Evolutionary conservation across 1,140 invertebrate genomes (phyloP), one percentile per base, ranked within the genome.

Genomic region (Penaeus vannamei): DNA sequence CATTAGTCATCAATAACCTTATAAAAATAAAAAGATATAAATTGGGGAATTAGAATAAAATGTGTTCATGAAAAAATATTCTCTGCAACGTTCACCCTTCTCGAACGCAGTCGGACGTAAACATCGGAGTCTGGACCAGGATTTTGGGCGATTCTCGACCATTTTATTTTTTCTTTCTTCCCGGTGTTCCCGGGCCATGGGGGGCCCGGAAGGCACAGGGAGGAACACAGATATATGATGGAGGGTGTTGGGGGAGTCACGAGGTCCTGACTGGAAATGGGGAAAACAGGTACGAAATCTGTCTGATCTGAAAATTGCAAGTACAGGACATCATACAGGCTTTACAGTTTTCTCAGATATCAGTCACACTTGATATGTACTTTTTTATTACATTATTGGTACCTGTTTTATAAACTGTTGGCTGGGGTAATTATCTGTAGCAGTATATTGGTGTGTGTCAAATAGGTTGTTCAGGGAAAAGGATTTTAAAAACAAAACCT

Each of bases 201-300:
- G 89, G 85, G 90, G 81, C 53, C 79, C 90, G 79, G 86, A 84
- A 59, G 77, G 61, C 59, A 86, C 91, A 53, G 89, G 91, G 42
- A 87, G 91, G 77, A 91, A 90, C 80, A 91, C 91, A 87, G 91
- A 85, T 91, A 91, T 85, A 91, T 91, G 91, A 97, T 98, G 96
- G 97, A 98, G 94, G 97, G 97, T 90, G 97, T 99, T 76, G 98
- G 98, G 46, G 94, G 98, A 91, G 98, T 99, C 46, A 98, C 94
- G 98, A 92, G 98, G 98, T 42, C 97, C 97, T 85, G 98, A 99
- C 93, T 99, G 98, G 98, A 99, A 99, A 95, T 99, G 98, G 98
- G 97, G 97, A 92, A 99, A 99, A 95, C 98, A 98, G 96, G 97
- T 93, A 90, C 90, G 29, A n/a, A 62, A 82, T 7, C 61, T 64